Percentiles rank a stretch among this genome's conserved stretches.
phyloP scores from a whole-genome alignment of 2,113 vertebrate species.

The Isurus oxyrinchus region DNA sequence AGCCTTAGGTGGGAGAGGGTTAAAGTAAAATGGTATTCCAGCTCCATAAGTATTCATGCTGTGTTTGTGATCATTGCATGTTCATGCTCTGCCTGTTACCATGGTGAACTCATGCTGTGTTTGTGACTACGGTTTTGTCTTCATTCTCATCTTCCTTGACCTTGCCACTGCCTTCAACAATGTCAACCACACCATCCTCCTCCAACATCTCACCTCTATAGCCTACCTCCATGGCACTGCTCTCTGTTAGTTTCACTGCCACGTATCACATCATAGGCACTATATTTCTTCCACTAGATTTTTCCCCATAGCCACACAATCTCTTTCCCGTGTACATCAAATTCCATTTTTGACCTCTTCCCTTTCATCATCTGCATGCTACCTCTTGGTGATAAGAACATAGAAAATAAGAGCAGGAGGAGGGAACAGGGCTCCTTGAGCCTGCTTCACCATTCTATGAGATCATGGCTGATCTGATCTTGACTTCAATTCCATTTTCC shows the following conservation, averaged over 20 bases:
- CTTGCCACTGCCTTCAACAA: not conserved
- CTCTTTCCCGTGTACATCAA: not conserved
- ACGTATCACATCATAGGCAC: not conserved
- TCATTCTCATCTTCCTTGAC: not conserved
- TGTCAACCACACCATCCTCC: not conserved
- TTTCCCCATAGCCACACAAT: not conserved
- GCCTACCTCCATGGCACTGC: not conserved
- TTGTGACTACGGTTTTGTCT: not conserved
- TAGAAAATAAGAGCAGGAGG: not conserved
- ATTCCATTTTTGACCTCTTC: not conserved
- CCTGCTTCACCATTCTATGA: not conserved
- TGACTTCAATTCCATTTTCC: not conserved
- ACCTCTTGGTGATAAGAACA: not conserved
- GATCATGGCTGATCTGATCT: not conserved
- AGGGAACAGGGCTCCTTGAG: not conserved
- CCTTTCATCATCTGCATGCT: not conserved
- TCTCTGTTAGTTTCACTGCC: not conserved
- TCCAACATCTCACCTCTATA: not conserved
- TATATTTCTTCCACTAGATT: not conserved
- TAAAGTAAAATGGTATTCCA: not conserved
- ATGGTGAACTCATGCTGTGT: not conserved
- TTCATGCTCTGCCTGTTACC: not conserved
- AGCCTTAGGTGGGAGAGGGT: constrained; percentile 8
- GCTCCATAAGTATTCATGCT: not conserved
- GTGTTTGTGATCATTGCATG: not conserved